A percentile compares a stretch with the other conserved stretches of the same genome.
Conservation (phyloP, 2,113 vertebrate species). For the Coreoperca whiteheadi region DNA sequence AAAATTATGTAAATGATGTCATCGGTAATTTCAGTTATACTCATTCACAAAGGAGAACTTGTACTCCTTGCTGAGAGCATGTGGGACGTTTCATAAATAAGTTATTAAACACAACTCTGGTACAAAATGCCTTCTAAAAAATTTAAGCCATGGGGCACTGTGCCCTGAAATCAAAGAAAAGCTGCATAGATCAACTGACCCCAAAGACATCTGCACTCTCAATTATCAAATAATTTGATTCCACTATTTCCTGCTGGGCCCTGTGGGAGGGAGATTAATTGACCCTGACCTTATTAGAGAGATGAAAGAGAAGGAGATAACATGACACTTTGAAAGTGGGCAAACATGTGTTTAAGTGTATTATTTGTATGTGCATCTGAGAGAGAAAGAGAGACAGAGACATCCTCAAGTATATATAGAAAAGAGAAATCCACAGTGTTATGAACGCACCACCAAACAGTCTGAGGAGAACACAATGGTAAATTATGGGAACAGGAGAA, state of each 20-base stretch:
- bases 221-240: slow-evolving; percentile 56
- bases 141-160: slow-evolving; percentile 2
- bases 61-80: slow-evolving; percentile 10
- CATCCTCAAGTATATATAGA: neutral
- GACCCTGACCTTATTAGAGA: slow-evolving; percentile 59
- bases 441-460: neutral
- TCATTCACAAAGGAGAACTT: slow-evolving; percentile 28
- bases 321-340: slow-evolving; percentile 11
- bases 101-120: slow-evolving; percentile 36
- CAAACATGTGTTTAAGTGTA: slow-evolving; percentile 5
- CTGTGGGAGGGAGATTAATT: slow-evolving; percentile 28
- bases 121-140: slow-evolving; percentile 22
- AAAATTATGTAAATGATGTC: slow-evolving; percentile 23
- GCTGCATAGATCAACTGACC: slow-evolving; percentile 26
- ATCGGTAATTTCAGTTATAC: slow-evolving; percentile 38
- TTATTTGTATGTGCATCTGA: neutral
- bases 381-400: neutral
- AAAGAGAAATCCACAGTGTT: neutral
- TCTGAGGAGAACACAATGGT: neutral
- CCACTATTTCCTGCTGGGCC: slow-evolving; percentile 54
- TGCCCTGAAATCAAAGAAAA: slow-evolving; percentile 45
- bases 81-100: slow-evolving; percentile 49
- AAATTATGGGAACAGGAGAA: slow-evolving; percentile 8
- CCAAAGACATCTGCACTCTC: slow-evolving; percentile 27
- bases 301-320: slow-evolving; percentile 44